Evolutionary conservation across 2,113 vertebrate species (phyloP), one percentile per base, ranked within the genome.

Genomic region (Lutjanus erythropterus): DNA sequence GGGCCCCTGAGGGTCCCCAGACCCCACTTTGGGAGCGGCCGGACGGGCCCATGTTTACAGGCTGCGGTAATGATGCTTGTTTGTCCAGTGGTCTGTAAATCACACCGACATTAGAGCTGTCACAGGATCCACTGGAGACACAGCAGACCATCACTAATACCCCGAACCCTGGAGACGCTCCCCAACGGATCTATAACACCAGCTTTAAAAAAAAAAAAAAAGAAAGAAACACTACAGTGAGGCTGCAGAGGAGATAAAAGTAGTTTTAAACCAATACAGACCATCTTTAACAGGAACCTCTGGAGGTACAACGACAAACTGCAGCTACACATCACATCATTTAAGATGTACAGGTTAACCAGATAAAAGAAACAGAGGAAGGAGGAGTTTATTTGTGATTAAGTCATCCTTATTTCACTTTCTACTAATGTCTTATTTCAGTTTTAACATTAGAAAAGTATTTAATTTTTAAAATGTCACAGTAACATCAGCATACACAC

Each of bases 41-140:
- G 52, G 75, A 55, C 5, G 2, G 68, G 19, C 74, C 71, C 29
- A 9, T 49, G 31, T 88, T 91, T 71, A 84, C 80, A 69, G 70
- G 52, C 83, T 39, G 71, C 35, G 9, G 85, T 92, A 93, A 91
- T 80, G 85, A 89, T 74, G 90, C 89, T 89, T 75, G 86, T 92
- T 90, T 88, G 90, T 87, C 69, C 75, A 27, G 33, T 18, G 35
- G 80, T 78, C 64, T 81, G 88, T 93, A 88, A 93, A 93, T 93
- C 92, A 93, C 80, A 47, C 55, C 62, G 50, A 86, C 84, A 88
- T 91, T 89, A 88, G 84, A 72, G 83, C 71, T 81, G 91, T 81
- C 74, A 87, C 67, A 27, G 31, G 71, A 86, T 53, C 68, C 86
- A 65, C 86, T 25, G 74, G 87, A 88, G 85, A 80, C 80, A 73